Conservation (phyloP, 2,113 vertebrate species). For the Machaerirhynchus nigripectus region DNA sequence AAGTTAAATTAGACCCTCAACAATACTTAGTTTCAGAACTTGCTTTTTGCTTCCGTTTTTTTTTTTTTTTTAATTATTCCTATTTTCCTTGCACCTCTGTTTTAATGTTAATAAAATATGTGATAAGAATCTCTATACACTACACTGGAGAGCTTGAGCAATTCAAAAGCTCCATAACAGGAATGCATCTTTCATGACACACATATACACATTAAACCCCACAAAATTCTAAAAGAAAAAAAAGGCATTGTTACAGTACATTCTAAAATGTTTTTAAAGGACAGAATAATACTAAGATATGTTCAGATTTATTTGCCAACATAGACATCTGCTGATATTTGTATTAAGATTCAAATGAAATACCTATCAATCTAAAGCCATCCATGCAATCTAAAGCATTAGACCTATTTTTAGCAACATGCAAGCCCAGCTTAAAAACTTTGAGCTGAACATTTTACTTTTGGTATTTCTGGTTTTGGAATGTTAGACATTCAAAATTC, state of each 20-base stretch:
- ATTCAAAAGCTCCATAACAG: background rate
- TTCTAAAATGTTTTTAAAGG: background rate
- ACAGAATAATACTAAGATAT: background rate
- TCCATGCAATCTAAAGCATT: background rate
- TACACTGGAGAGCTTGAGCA: background rate
- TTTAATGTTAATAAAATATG: background rate
- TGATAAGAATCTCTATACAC: background rate
- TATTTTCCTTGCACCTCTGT: background rate
- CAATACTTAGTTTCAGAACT: background rate
- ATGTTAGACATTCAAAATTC: background rate
- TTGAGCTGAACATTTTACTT: background rate
- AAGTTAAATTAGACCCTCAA: background rate
- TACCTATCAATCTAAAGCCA: background rate
- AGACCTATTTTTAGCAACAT: background rate
- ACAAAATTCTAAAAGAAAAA: background rate
- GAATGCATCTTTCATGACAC: background rate
- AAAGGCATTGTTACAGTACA: background rate
- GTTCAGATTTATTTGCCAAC: background rate
- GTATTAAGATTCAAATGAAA: background rate
- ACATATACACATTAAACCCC: background rate
- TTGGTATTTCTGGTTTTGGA: background rate
- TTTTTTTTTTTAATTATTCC: background rate
- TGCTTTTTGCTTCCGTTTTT: background rate
- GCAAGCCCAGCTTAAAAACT: background rate
- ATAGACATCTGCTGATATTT: background rate